Percentiles rank a stretch among this genome's conserved stretches.
Conservation (phyloP, 2,797 vertebrate species). For the Sarcophilus harrisii region DNA sequence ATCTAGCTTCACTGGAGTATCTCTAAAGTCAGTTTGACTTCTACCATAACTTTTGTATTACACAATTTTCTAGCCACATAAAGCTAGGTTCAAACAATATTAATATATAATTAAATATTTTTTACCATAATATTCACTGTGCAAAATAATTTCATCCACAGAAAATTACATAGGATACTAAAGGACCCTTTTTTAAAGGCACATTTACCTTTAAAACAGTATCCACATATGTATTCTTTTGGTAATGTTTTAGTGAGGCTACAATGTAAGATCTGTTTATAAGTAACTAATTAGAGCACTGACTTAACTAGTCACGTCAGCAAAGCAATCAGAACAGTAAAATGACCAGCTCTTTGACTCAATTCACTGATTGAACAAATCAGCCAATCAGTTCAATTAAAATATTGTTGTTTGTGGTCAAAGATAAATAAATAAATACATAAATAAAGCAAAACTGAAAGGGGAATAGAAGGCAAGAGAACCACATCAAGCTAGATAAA, state of each 20-base stretch:
- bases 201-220: not conserved
- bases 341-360: not conserved
- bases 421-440: not conserved
- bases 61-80: not conserved
- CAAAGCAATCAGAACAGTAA: not conserved
- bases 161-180: not conserved
- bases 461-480: not conserved
- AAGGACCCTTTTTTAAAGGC: not conserved
- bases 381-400: not conserved
- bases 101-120: not conserved
- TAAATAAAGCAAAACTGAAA: not conserved
- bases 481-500: not conserved
- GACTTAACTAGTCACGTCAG: not conserved
- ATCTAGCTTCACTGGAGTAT: not conserved
- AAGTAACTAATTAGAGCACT: not conserved
- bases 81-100: not conserved
- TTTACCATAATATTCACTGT: not conserved
- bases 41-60: not conserved
- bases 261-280: not conserved
- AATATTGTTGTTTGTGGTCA: not conserved
- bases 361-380: not conserved
- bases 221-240: not conserved
- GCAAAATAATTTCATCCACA: not conserved
- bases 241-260: not conserved
- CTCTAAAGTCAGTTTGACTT: not conserved